Evolutionary conservation across 2,113 vertebrate genomes (phyloP).

Genomic region (Uropsilus gracilis): DNA sequence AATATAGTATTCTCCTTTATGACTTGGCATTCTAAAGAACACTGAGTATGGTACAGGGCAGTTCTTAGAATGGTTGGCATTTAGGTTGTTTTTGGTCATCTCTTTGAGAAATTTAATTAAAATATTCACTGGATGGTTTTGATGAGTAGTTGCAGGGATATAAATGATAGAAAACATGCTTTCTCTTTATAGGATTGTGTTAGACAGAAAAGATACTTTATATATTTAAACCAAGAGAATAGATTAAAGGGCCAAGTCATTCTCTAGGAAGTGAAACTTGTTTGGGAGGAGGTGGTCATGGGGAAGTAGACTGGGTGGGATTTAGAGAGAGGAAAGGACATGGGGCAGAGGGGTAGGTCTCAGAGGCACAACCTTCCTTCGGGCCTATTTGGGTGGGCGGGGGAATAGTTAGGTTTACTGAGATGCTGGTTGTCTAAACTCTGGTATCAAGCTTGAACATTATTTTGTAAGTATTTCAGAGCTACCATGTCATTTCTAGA

Average conservation of each 20-base stretch:
- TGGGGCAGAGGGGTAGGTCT: not conserved
- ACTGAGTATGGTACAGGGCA: constrained; percentile 20
- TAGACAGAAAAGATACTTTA: not conserved
- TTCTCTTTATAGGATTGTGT: constrained; percentile 10
- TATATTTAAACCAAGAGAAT: constrained; percentile 31
- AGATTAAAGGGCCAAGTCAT: not conserved
- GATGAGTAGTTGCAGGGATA: constrained; percentile 43
- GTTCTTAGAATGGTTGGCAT: constrained; percentile 65
- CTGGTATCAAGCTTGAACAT: not conserved
- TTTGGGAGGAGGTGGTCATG: constrained; percentile 4
- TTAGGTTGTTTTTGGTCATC: constrained; percentile 48
- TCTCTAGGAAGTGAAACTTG: not conserved
- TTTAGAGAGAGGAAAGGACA: not conserved
- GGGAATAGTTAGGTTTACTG: not conserved
- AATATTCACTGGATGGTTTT: constrained; percentile 49
- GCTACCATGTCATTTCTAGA: not conserved
- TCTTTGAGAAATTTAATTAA: constrained; percentile 62
- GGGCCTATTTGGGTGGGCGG: not conserved
- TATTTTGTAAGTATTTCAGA: not conserved
- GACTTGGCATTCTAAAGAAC: constrained; percentile 21
- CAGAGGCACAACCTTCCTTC: not conserved
- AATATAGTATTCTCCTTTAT: not conserved
- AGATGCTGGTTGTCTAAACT: not conserved
- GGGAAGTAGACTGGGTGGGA: not conserved
- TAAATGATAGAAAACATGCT: constrained; percentile 29